Evolutionary conservation across 2,888 invertebrate genomes (phyloP).

Genomic region (Cerceris ruficornis): DNA sequence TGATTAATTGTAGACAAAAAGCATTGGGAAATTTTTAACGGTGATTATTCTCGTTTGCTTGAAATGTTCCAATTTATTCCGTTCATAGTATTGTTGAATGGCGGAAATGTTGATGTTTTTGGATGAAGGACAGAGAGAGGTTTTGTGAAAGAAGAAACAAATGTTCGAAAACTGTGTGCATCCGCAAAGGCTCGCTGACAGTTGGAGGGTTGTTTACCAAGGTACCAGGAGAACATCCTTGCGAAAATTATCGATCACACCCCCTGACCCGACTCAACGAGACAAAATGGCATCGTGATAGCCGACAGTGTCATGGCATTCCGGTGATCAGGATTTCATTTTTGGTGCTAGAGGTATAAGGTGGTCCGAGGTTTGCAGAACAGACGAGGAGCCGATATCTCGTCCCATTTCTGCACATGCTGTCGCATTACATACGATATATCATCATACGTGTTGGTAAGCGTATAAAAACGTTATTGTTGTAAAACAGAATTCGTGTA

Average conservation of each 20-base stretch:
- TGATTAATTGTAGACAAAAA: not conserved
- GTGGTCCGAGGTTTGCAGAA: slow-evolving; percentile 54
- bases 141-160: slow-evolving; percentile 6
- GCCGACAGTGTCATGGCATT: slow-evolving; percentile 20
- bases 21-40: not conserved
- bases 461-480: too few species aligned
- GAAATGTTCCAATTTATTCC: too few species aligned
- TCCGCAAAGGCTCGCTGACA: slow-evolving; percentile 27
- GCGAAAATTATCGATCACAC: slow-evolving; percentile 30
- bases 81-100: too few species aligned
- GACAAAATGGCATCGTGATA: slow-evolving; percentile 17
- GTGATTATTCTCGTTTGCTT: not conserved
- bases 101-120: too few species aligned
- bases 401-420: slow-evolving; percentile 10
- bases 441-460: not conserved
- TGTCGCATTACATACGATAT: not conserved
- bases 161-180: not conserved
- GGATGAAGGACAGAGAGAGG: not conserved
- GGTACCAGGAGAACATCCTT: slow-evolving; percentile 66
- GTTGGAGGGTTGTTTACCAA: slow-evolving; percentile 67
- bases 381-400: slow-evolving; percentile 39
- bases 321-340: slow-evolving; percentile 53
- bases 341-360: slow-evolving; percentile 52
- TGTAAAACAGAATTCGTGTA: not conserved
- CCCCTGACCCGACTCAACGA: slow-evolving; percentile 18